Conservation (phyloP, 2,888 invertebrate species). For the Leucophenga maculata region DNA sequence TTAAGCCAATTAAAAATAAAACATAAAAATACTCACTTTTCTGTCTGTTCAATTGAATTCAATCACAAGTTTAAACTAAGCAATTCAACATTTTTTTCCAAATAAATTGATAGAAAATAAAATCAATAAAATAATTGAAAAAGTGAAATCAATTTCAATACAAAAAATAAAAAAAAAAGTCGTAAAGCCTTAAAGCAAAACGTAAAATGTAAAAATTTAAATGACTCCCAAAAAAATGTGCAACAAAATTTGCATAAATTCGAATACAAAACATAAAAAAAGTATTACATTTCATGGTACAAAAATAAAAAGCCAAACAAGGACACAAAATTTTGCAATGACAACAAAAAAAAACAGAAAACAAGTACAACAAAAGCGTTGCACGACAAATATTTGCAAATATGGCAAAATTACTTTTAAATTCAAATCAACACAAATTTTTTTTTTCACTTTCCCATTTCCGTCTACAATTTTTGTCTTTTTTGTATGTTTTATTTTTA, state of each 20-base stretch:
- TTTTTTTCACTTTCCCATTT: conserved; percentile 2
- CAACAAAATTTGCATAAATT: too few species aligned
- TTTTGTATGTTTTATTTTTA: conserved; percentile 2
- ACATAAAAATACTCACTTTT: too few species aligned
- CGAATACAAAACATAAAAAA: too few species aligned
- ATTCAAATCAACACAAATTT: conserved; percentile 16
- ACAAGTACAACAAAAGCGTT: neutral
- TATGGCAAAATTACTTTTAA: conserved; percentile 15
- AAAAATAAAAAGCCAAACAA: conserved; percentile 11
- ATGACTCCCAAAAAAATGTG: conserved; percentile 27
- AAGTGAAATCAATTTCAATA: neutral
- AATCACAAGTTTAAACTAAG: too few species aligned
- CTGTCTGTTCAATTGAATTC: too few species aligned
- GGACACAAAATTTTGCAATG: neutral
- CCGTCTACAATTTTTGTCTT: neutral
- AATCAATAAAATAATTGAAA: neutral
- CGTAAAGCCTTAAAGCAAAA: conserved; percentile 29
- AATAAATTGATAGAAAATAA: neutral
- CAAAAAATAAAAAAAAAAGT: conserved; percentile 32
- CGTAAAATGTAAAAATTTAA: conserved; percentile 1
- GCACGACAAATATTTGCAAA: conserved; percentile 10
- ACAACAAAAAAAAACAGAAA: neutral
- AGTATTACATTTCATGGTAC: neutral
- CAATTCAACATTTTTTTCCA: too few species aligned
- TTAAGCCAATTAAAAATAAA: too few species aligned